A percentile compares a stretch with the other conserved stretches of the same genome.
Evolutionary conservation across 2,888 invertebrate genomes (phyloP).

Genomic region (Drosophila flavopinicola): DNA sequence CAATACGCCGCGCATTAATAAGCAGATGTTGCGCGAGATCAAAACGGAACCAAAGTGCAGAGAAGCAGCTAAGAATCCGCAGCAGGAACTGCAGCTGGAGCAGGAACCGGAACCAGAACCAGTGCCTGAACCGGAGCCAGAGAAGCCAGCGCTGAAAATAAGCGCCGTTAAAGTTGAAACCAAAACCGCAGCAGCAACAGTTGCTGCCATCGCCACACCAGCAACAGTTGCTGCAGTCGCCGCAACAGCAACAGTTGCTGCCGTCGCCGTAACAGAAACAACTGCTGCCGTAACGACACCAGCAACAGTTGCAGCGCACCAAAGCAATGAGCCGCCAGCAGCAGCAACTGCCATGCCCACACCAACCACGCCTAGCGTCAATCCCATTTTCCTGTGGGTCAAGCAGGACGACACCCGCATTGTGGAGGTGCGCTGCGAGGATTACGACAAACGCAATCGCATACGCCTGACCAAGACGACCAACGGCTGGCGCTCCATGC

Average conservation of each 20-base stretch:
- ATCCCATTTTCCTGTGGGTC: slow-evolving; percentile 94
- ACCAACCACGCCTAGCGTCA: slow-evolving; percentile 80
- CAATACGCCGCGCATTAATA: slow-evolving; percentile 73
- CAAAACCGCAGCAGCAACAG: slow-evolving; percentile 51
- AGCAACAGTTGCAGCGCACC: neutral
- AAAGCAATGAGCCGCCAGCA: neutral
- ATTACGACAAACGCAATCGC: slow-evolving; percentile 93
- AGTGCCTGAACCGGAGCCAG: slow-evolving; percentile 20
- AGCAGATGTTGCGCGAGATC: slow-evolving; percentile 75
- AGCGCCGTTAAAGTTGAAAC: slow-evolving; percentile 71
- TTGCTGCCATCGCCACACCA: no score
- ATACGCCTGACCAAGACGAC: slow-evolving; percentile 92
- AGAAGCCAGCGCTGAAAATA: slow-evolving; percentile 34
- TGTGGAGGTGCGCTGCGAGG: slow-evolving; percentile 93
- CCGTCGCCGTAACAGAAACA: neutral
- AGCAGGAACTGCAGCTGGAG: neutral
- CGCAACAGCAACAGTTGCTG: neutral
- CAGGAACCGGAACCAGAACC: neutral
- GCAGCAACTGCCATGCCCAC: slow-evolving; percentile 1
- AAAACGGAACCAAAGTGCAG: slow-evolving; percentile 82
- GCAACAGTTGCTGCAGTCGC: slow-evolving; percentile 6
- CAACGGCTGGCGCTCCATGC: slow-evolving; percentile 92
- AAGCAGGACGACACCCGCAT: slow-evolving; percentile 92
- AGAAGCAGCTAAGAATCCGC: slow-evolving; percentile 23
- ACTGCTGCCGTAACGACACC: neutral